Evolutionary conservation across 2,113 vertebrate genomes (phyloP), one percentile per base, ranked within the genome.

Genomic region (Uria lomvia): DNA sequence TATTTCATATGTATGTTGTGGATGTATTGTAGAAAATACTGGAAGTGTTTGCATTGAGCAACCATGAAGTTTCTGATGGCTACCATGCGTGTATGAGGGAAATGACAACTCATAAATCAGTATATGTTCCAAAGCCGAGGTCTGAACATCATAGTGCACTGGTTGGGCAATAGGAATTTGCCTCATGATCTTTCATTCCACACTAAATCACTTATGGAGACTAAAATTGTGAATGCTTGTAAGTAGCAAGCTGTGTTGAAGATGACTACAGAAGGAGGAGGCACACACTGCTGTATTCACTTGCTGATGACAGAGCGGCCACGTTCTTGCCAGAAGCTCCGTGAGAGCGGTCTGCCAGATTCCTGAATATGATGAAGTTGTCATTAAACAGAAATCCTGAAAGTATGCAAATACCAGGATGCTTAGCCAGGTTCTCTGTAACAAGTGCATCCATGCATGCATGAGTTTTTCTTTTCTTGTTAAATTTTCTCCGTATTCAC

Each of bases 81-180:
- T 24, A 0, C 65, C n/a, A 0, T 7, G 34, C 2, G 1, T 2
- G 15, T 16, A 2, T 0, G 16, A 45, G 63, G 72, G 50, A 49
- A 6, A 6, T 6, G 11, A 21, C 68, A 40, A 2, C 30, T 19
- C 15, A 1, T 32, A 34, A 49, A 12, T 9, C 10, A 32, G 43
- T 14, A 6, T 12, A 55, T 52, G 56, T 43, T 22, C 71, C 65
- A 21, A 56, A 9, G 11, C 11, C 0, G 0, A 2, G 47, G 24
- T 13, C 47, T 24, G 27, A 22, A 12, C 11, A 5, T 47, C 26
- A 4, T 8, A 1, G 34, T 18, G 38, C 36, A 63, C 60, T 12
- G 19, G 16, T 9, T 23, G 43, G 42, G 84, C 66, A 65, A 16
- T 10, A 38, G 70, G 78, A 45, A 43, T 75, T 60, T 70, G 27